Conservation (phyloP, 23 tunicate genomes). For the Styela plicata region DNA sequence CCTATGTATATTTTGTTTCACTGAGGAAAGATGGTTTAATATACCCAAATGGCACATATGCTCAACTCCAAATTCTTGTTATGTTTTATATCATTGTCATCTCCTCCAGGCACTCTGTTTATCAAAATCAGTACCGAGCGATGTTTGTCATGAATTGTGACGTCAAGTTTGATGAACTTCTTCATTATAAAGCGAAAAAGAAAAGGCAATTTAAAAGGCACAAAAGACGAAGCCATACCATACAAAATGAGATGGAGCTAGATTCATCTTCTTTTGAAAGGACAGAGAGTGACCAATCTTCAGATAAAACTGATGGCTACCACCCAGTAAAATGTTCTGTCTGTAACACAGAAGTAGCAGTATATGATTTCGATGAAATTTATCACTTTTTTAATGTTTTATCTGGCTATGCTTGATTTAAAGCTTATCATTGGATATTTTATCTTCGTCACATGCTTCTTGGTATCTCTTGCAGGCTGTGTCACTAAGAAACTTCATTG, state of each 20-base stretch:
- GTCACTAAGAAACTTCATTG: no score
- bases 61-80: no score
- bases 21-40: no score
- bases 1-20: no score
- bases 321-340: constrained; percentile 82
- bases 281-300: constrained; percentile 8
- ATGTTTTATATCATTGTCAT: no score
- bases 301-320: constrained; percentile 18
- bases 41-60: no score
- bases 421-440: no score
- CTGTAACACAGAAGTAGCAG: constrained; percentile 90
- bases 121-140: constrained; percentile 85
- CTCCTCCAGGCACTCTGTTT: constrained; percentile 53
- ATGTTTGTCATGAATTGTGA: constrained; percentile 91
- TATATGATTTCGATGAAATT: constrained; percentile 88
- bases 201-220: constrained; percentile 70
- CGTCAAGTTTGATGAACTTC: constrained; percentile 47
- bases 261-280: constrained; percentile 2
- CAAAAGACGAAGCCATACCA: constrained; percentile 1
- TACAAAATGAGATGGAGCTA: constrained; percentile 15
- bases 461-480: no score
- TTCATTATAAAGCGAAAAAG: constrained; percentile 57
- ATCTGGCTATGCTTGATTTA: constrained; percentile 54
- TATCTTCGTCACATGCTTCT: no score
- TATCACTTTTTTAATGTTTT: constrained; percentile 91